Percentiles rank a stretch among this genome's conserved stretches.
Conservation (phyloP, 2,113 vertebrate species). For the Coturnix japonica region DNA sequence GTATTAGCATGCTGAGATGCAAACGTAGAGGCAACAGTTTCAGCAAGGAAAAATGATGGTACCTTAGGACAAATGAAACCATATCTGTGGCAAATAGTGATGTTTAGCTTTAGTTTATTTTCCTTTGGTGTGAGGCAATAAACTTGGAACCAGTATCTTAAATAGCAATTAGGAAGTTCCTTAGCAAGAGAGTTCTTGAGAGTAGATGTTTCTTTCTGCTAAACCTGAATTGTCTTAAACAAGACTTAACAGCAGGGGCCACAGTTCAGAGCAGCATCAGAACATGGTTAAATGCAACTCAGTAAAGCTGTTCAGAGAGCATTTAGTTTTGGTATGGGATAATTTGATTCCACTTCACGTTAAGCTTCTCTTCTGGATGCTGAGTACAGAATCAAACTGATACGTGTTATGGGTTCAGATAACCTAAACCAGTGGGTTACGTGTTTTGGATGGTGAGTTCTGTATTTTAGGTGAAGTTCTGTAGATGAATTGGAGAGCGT, state of each 20-base stretch:
- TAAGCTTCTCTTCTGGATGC: background rate
- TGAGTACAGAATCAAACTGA: background rate
- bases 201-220: background rate
- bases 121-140: background rate
- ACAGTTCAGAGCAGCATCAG: background rate
- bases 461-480: background rate
- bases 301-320: background rate
- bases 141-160: background rate
- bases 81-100: background rate
- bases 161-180: background rate
- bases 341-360: background rate
- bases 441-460: background rate
- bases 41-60: background rate
- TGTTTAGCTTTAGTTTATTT: background rate
- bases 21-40: background rate
- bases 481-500: background rate
- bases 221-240: background rate
- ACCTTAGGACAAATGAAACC: background rate
- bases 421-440: background rate
- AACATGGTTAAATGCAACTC: background rate
- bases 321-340: background rate
- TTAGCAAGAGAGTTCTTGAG: background rate
- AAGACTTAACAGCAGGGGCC: background rate
- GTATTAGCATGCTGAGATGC: conserved; percentile 4
- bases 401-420: background rate